A percentile compares a stretch with the other conserved stretches of the same genome.
phyloP scores from a whole-genome alignment of 1,140 invertebrate species.

The Schlechtendalia chinensis region DNA sequence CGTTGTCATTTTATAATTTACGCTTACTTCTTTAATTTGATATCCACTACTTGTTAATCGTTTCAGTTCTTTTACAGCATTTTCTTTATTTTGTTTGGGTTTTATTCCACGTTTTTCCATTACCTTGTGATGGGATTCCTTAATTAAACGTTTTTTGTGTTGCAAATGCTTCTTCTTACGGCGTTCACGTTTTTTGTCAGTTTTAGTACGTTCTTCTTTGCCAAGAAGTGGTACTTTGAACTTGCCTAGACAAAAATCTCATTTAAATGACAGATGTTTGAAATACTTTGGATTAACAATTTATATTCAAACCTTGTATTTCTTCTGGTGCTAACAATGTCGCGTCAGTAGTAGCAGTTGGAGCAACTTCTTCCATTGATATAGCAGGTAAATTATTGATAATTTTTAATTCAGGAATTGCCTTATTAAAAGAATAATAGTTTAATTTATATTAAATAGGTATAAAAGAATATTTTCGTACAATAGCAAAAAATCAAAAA shows the following conservation, averaged over 20 bases:
- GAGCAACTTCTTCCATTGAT: constrained; percentile 93
- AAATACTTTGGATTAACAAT: neutral
- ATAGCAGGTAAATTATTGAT: constrained; percentile 89
- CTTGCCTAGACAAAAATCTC: constrained; percentile 60
- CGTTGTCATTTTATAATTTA: neutral
- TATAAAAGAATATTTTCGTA: too few relatives aligned
- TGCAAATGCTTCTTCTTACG: constrained; percentile 83
- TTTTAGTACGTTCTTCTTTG: constrained; percentile 74
- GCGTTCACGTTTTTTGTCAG: constrained; percentile 86
- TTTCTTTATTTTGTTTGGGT: constrained; percentile 23
- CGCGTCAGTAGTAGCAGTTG: constrained; percentile 79
- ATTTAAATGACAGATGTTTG: neutral
- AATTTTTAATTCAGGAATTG: constrained; percentile 84
- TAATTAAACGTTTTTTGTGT: constrained; percentile 58
- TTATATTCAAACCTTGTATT: constrained; percentile 66
- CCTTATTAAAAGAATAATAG: constrained; percentile 57
- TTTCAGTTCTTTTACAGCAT: constrained; percentile 8
- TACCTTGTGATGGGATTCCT: constrained; percentile 61
- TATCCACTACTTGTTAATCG: constrained; percentile 24
- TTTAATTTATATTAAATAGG: too few relatives aligned
- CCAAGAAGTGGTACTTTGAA: constrained; percentile 75
- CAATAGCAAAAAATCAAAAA: too few relatives aligned
- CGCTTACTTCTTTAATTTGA: constrained; percentile 29
- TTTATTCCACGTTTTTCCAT: constrained; percentile 53
- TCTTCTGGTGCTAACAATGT: constrained; percentile 91